A percentile compares a stretch with the other conserved stretches of the same genome.
Conservation (phyloP, 2,113 vertebrate species). For the Cochlearius cochlearius region DNA sequence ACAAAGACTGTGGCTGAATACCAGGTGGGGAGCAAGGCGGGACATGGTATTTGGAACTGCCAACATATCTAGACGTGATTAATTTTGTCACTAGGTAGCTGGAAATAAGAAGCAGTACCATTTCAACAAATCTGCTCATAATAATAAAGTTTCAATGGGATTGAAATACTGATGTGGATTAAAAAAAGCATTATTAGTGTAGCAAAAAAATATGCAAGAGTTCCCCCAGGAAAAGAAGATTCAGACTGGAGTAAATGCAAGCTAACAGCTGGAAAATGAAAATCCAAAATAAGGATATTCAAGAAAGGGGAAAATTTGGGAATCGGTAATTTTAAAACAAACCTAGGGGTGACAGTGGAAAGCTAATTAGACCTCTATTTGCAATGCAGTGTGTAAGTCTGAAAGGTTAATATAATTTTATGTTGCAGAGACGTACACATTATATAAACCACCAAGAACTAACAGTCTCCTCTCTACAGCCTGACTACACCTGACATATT, state of each 20-base stretch:
- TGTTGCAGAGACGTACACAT: neutral
- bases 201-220: neutral
- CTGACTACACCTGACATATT: neutral
- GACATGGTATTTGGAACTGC: neutral
- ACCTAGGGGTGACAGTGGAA: neutral
- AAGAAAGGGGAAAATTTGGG: neutral
- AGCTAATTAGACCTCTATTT: neutral
- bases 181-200: neutral
- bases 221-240: neutral
- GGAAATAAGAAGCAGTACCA: neutral
- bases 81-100: neutral
- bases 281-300: neutral
- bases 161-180: neutral
- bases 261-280: neutral
- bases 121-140: neutral
- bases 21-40: neutral
- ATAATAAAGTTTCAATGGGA: neutral
- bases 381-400: accelerated
- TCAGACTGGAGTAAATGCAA: neutral
- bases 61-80: neutral
- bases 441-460: neutral
- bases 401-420: constrained; percentile 14
- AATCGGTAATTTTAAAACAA: neutral
- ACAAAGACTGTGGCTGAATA: neutral
- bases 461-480: neutral